phyloP scores from a whole-genome alignment of 2,797 vertebrate species.

The Oreonectes daqikongensis region DNA sequence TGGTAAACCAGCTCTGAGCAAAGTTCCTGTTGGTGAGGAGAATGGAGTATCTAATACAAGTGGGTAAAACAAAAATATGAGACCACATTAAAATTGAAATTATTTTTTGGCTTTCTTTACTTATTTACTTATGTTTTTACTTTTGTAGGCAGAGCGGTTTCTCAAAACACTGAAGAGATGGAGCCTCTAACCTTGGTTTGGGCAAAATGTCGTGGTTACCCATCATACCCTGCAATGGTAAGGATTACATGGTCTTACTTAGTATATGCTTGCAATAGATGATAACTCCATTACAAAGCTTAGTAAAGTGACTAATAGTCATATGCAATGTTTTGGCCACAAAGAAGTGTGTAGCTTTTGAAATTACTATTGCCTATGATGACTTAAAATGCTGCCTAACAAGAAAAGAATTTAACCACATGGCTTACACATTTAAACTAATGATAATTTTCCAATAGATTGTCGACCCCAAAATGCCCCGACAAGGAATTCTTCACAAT shows the following conservation, averaged over 20 bases:
- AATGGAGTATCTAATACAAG: conserved; percentile 83
- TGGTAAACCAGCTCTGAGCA: conserved; percentile 91
- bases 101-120: not conserved
- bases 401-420: too few species aligned
- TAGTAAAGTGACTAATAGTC: too few species aligned
- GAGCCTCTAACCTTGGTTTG: conserved; percentile 94
- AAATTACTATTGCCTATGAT: not conserved
- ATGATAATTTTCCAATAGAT: conserved; percentile 75
- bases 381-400: too few species aligned
- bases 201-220: conserved; percentile 98
- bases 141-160: conserved; percentile 48
- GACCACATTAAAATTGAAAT: not conserved
- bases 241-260: conserved; percentile 70
- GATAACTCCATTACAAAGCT: too few species aligned
- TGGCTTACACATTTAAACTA: too few species aligned
- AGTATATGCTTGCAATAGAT: too few species aligned
- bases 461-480: conserved; percentile 95
- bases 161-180: conserved; percentile 70
- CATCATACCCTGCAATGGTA: conserved; percentile 97
- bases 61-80: conserved; percentile 54
- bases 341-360: not conserved
- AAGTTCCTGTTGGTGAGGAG: conserved; percentile 82
- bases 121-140: not conserved
- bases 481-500: conserved; percentile 95
- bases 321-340: too few species aligned